Evolutionary conservation across 2,113 vertebrate genomes (phyloP), one percentile per base, ranked within the genome.

Genomic region (Aegotheles bennettii): DNA sequence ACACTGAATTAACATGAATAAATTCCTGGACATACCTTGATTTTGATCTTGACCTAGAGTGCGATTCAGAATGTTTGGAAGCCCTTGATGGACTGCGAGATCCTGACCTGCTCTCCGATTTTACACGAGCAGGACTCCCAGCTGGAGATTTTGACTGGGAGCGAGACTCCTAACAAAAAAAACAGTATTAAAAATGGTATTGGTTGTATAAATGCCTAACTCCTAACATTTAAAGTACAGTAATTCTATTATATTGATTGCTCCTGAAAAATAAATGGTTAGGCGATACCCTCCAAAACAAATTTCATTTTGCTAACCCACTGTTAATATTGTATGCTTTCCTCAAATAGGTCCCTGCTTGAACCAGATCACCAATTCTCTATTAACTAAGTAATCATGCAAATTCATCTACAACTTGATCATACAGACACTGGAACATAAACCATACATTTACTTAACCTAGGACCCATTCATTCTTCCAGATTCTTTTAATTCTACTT

Each of bases 381-480:
- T 98, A 98, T 98, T 98, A 98, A 98, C 97, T 98, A 98, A 98
- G 97, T 97, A 98, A 98, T 99, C 98, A 99, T 99, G 99, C 99
- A 99, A 98, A 98, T 98, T 98, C 98, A 98, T 98, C 98, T 98
- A 99, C 97, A 98, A 97, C 98, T 98, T 98, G 97, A 98, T 98
- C 98, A 98, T 98, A 98, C 98, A 99, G 98, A 99, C 98, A 99
- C 98, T 98, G 98, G 98, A 98, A 99, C 98, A 99, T 99, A 99
- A 99, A 98, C 98, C 98, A 98, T 98, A 98, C 98, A 98, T 99
- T 99, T 99, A 99, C 99, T 99, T 99, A 99, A 99, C 99, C 99
- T 99, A 99, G 98, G 99, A 99, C 98, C 99, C 98, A 99, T 99
- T 99, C 99, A 99, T 98, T 99, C 99, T 99, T 99, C 99, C 98